Base-by-base conservation (phyloP, 30 jellyfish, hydroid and myxozoan species). In the Aurelia coerulea region DNA sequence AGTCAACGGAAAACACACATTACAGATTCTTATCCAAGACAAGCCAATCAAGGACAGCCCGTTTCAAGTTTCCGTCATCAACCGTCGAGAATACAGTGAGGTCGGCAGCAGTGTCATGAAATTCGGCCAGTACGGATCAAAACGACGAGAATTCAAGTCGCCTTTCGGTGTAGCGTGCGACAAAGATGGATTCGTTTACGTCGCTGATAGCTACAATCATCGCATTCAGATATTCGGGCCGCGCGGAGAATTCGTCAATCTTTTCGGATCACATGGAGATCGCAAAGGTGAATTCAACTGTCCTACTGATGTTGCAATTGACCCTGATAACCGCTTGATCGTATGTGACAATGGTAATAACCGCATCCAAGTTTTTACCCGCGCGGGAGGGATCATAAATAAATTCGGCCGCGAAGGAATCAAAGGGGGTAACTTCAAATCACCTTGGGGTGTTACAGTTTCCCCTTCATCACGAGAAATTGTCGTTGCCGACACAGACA, bases 111-210 rank as follows among this genome's bases (percentile, higher is more conserved):
- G 97, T 65, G 80, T 94, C 74, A 83, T 94, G 92, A 94, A 90
- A 92, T 95, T 95, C 71, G 99, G 99, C 29, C 97, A 90, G 80
- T 95, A 95, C 63, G 99, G 99, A 32, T 90, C 99, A 15, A 95
- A 90, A 62, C 75, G 96, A 33, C 85, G 96, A 31, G 99, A 95
- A 71, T 95, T 95, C 88, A 95, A 95, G 88, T 95, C 99, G 13
- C 99, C 99, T 17, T 90, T 95, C 84, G 99, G 99, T 18, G 97
- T 95, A 50, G 99, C 97, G 13, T 90, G 99, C 80, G 99, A 95
- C 86, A 73, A 73, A 54, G 99, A 95, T 52, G 99, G 99, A 42
- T 95, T 90, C 62, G 85, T 95, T 35, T 95, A 90, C 65, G 97
- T 95, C 19, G 97, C 99, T 2, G 99, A 95, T 68, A 90, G 99